Conservation (phyloP, 1,140 invertebrate species). For the Caenorhabditis tropicalis region DNA sequence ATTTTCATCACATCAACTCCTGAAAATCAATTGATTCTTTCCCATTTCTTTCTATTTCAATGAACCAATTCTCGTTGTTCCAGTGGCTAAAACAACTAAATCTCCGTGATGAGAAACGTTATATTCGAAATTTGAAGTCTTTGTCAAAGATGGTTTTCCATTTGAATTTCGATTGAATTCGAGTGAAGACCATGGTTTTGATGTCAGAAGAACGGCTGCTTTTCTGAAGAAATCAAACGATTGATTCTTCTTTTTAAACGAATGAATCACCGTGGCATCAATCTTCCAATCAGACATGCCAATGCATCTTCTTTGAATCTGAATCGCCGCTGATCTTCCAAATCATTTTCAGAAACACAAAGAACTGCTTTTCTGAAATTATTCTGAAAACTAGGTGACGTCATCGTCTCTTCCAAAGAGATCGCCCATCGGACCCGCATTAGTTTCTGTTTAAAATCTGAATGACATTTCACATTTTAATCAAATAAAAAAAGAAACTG, state of each 20-base stretch:
- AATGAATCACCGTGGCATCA: conserved; percentile 45
- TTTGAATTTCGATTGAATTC: background rate
- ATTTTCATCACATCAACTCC: conserved; percentile 51
- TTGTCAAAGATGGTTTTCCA: conserved; percentile 35
- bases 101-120: conserved; percentile 50
- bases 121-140: conserved; percentile 1
- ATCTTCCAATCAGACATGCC: conserved; percentile 15
- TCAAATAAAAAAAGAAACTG: background rate
- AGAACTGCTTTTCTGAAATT: conserved; percentile 17
- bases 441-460: background rate
- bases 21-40: background rate
- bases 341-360: background rate
- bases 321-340: background rate
- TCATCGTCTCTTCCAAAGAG: conserved; percentile 26
- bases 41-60: background rate
- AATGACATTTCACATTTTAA: background rate
- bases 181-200: background rate
- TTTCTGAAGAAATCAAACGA: conserved; percentile 12
- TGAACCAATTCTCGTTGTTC: conserved; percentile 17
- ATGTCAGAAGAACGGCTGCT: background rate
- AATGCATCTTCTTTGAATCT: conserved; percentile 42
- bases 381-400: conserved; percentile 6
- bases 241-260: background rate
- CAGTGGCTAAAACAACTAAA: conserved; percentile 42
- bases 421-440: conserved; percentile 46